These are phyloP conservation scores for Papilio machaon DNA, from an alignment of 1,140 invertebrate species.

Conservation along the genomic window DNA sequence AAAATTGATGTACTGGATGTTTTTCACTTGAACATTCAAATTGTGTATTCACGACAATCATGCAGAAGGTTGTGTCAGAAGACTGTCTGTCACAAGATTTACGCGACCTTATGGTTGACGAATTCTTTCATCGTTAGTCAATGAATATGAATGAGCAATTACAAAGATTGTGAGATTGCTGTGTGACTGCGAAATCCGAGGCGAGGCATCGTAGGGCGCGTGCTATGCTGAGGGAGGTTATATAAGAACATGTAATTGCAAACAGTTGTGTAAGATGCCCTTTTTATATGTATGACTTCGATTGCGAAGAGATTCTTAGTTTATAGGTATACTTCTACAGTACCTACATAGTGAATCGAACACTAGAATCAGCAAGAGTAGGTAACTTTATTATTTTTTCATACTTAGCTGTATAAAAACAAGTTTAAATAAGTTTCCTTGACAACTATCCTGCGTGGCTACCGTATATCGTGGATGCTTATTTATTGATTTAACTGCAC, in stretches of 20 bases:
- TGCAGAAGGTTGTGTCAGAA: not conserved
- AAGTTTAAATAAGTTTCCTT: not conserved
- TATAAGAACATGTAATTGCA: not conserved
- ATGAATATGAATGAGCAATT: conserved; percentile 1
- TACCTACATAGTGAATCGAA: not conserved
- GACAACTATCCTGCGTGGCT: not conserved
- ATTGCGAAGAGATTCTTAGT: not conserved
- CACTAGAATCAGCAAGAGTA: too few species aligned
- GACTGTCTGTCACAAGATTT: not conserved
- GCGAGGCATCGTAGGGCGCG: not conserved
- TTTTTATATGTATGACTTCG: not conserved
- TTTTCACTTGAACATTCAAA: not conserved
- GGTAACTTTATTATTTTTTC: too few species aligned
- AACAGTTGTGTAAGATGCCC: conserved; percentile 3
- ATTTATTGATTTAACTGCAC: not conserved
- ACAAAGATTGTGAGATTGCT: not conserved
- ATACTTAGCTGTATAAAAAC: not conserved
- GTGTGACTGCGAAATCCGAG: not conserved
- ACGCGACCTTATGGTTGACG: not conserved
- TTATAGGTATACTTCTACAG: not conserved
- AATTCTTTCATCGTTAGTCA: conserved; percentile 1
- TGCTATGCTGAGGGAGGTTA: not conserved
- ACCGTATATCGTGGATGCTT: not conserved
- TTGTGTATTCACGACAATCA: not conserved
- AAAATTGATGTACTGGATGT: not conserved